These are phyloP conservation scores for Tauraco hartlaubi DNA, from an alignment of 2,797 vertebrate genomes.

Conservation along the genomic window DNA sequence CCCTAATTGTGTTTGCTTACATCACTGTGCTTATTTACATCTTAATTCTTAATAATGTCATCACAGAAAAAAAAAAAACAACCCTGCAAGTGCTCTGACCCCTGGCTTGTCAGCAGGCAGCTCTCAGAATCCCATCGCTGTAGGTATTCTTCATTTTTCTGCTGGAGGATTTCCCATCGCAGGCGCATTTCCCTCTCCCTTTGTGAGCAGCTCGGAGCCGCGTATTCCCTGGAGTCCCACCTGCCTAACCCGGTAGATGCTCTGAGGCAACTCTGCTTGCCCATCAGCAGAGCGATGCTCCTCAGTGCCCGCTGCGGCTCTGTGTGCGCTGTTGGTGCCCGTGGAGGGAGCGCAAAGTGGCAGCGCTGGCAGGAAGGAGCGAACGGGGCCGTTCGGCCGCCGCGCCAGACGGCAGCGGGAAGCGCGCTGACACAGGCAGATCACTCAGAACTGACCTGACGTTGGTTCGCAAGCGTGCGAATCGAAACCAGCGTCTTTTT, in stretches of 20 bases:
- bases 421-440: not conserved
- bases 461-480: not conserved
- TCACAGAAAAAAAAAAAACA: not conserved
- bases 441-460: not conserved
- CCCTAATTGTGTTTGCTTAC: not conserved
- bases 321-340: not conserved
- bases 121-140: not conserved
- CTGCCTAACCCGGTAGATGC: not conserved
- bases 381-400: not conserved
- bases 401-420: not conserved
- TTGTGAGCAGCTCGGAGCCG: not conserved
- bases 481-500: not conserved
- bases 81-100: not conserved
- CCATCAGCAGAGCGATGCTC: not conserved
- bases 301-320: not conserved
- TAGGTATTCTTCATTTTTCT: not conserved
- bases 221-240: not conserved
- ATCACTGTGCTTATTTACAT: not conserved
- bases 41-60: not conserved
- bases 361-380: not conserved
- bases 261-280: not conserved
- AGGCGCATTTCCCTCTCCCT: not conserved
- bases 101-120: not conserved
- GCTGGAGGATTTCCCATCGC: not conserved
- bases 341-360: not conserved